Base-by-base conservation (phyloP, 1,140 invertebrate species). In the Drosophila kepulauana region DNA sequence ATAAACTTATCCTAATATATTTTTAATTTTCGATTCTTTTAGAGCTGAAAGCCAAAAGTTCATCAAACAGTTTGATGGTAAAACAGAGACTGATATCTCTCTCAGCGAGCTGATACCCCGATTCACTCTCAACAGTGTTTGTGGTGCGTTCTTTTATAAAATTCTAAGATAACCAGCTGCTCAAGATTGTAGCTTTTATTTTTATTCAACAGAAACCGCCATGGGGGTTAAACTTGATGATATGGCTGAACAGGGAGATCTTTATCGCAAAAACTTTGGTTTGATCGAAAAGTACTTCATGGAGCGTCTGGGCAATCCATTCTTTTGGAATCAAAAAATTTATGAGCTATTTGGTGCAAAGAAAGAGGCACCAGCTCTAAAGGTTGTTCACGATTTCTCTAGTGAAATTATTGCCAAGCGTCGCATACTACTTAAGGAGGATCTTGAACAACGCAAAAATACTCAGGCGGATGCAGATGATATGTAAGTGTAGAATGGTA, bases 41-140 rank as follows among this genome's bases (percentile, higher is more conserved):
- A 92, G 93, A 81, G 86, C 92, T 25, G 93, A 94, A 68, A 92
- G 92, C 38, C 33, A 81, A 0, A 89, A 87, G 5, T 91, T 94
- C 16, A 57, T 93, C 0, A 15, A 75, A 3, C 78, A 81, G 10
- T 87, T 86, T 5, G 25, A 80, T 1, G 69, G 41, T 2, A 35
- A 82, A 67, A 25, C 58, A 54, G 41, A 85, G 67, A 49, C 58
- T 28, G 48, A 3, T 8, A 63, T 85, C 25, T 68, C 72, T 0
- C 35, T 88, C 0, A 87, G 69, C 77, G 57, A 75, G 58, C 81
- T 91, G 3, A 93, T 95, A 66, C 94, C 95, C 0, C 93, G 95
- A 52, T 97, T 95, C 86, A 95, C 97, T 1, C 93, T 98, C 1
- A 97, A 97, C 82, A 94, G 96, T 10, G 96, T 97, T 84, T 96